Evolutionary conservation across 2,888 invertebrate genomes (phyloP).

Genomic region (Theodoxus fluviatilis): DNA sequence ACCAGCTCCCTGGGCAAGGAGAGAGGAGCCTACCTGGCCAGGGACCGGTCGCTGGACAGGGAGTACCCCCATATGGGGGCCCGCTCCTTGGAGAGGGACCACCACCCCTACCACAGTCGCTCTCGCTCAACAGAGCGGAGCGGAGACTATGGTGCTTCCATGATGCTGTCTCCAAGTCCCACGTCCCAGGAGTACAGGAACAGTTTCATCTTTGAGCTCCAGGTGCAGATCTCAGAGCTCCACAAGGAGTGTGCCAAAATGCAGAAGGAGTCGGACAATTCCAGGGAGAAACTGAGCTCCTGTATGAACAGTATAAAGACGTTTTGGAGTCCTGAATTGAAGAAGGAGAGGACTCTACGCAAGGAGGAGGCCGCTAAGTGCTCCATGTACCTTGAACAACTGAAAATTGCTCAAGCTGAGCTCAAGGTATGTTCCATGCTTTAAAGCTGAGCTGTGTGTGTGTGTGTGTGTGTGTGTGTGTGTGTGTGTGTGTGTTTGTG

Average conservation of each 20-base stretch:
- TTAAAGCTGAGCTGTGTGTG: no score
- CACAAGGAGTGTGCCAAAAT: conserved; percentile 87
- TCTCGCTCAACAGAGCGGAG: conserved; percentile 55
- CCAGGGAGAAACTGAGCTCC: conserved; percentile 96
- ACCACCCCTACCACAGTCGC: conserved; percentile 45
- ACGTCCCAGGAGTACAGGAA: conserved; percentile 45
- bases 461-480: conserved; percentile 3
- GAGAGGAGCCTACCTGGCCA: conserved; percentile 31
- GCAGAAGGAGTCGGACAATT: conserved; percentile 70
- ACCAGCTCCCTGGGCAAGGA: conserved; percentile 36
- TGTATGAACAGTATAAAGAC: conserved; percentile 99
- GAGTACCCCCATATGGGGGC: conserved; percentile 64
- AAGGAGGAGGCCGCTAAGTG: conserved; percentile 98
- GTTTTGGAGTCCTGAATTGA: conserved; percentile 99
- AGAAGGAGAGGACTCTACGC: conserved; percentile 93
- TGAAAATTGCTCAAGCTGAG: conserved; percentile 93
- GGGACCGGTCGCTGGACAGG: conserved; percentile 75
- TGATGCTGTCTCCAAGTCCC: conserved; percentile 29
- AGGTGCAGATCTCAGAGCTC: conserved; percentile 87
- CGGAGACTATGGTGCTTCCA: conserved; percentile 42
- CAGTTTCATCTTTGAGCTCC: conserved; percentile 61
- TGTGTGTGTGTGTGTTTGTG: conserved; percentile 1
- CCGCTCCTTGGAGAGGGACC: conserved; percentile 59
- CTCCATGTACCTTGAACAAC: conserved; percentile 93
- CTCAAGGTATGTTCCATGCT: conserved; percentile 89